A percentile compares a stretch with the other conserved stretches of the same genome.
Conservation (phyloP, 2,113 vertebrate genomes). For the Channa maculata region DNA sequence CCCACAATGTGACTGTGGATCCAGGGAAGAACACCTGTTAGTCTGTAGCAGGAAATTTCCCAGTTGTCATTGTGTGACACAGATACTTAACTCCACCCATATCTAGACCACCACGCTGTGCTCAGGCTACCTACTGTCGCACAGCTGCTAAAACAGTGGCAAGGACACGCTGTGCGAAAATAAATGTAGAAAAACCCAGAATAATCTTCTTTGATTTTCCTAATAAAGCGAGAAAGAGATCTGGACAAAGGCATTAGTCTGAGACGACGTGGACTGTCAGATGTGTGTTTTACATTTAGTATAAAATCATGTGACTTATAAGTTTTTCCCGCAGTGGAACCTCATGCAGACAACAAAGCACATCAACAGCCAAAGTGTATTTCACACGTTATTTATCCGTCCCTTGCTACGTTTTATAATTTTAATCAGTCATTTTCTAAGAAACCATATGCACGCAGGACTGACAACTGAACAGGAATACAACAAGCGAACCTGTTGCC, state of each 20-base stretch:
- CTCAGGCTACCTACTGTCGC: slow-evolving; percentile 26
- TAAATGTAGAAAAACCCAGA: neutral
- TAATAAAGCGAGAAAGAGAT: neutral
- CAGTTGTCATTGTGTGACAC: slow-evolving; percentile 71
- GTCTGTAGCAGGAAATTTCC: slow-evolving; percentile 58
- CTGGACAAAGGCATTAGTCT: neutral
- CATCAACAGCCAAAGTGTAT: too few species aligned
- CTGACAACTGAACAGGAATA: too few species aligned
- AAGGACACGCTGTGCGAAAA: neutral
- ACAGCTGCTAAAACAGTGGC: slow-evolving; percentile 49
- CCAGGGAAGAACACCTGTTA: slow-evolving; percentile 76
- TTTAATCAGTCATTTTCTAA: too few species aligned
- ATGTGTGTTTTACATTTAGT: too few species aligned
- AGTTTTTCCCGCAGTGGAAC: too few species aligned
- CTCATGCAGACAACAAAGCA: too few species aligned
- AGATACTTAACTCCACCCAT: slow-evolving; percentile 74
- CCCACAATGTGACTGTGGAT: slow-evolving; percentile 35
- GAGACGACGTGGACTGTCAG: too few species aligned
- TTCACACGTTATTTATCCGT: too few species aligned
- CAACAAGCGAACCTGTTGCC: too few species aligned
- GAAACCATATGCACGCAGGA: too few species aligned
- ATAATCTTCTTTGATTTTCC: neutral
- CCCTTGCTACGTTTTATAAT: too few species aligned
- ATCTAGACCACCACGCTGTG: slow-evolving; percentile 42
- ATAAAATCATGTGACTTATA: too few species aligned